A percentile compares a stretch with the other conserved stretches of the same genome.
Evolutionary conservation across 37 sponge, comb jelly and placozoan genomes (phyloP).

Genomic region (Mnemiopsis leidyi): DNA sequence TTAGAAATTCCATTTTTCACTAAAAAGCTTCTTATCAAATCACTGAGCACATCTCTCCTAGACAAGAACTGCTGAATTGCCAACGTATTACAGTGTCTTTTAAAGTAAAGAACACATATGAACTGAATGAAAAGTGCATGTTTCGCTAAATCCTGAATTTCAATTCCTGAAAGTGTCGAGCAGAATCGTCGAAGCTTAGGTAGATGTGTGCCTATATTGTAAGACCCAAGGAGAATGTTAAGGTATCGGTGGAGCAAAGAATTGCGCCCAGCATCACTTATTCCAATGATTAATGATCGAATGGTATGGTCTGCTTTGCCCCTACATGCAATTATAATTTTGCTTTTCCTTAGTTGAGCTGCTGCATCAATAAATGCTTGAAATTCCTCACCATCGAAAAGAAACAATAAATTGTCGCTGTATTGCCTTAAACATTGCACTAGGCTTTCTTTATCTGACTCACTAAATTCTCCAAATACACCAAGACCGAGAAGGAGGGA

Average conservation of each 20-base stretch:
- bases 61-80: slow-evolving; percentile 10
- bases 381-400: slow-evolving; percentile 4
- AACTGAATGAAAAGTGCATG: slow-evolving; percentile 36
- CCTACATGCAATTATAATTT: neutral
- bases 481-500: neutral
- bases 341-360: neutral
- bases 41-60: neutral
- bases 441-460: neutral
- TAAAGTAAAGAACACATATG: neutral
- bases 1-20: neutral
- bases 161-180: neutral
- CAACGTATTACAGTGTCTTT: neutral
- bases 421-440: slow-evolving; percentile 22
- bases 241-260: slow-evolving; percentile 8
- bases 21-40: neutral
- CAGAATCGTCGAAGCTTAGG: neutral
- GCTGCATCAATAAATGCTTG: neutral
- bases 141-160: neutral
- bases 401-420: slow-evolving; percentile 12
- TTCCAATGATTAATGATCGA: neutral
- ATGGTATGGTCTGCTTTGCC: neutral
- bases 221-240: neutral
- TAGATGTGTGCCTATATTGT: neutral
- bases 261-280: neutral
- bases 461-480: neutral